Percentiles rank a stretch among this genome's conserved stretches.
These are phyloP conservation scores for Myotis lucifugus DNA, from an alignment of 2,113 vertebrate genomes.

Conservation along the genomic window DNA sequence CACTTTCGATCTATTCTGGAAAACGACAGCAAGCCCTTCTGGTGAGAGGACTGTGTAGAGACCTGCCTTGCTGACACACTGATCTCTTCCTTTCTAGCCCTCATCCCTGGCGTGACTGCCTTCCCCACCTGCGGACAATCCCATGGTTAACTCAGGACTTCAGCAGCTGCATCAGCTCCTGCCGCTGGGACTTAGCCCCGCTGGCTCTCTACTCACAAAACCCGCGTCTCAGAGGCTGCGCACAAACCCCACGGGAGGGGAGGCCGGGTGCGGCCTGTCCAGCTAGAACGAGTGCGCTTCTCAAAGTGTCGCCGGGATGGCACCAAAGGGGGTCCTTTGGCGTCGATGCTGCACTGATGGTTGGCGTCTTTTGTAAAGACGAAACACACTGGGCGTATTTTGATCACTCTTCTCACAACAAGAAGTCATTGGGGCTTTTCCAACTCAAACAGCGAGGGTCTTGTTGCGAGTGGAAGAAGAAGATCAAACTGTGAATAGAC, in stretches of 20 bases:
- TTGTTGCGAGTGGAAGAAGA: conserved; percentile 33
- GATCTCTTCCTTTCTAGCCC: conserved; percentile 72
- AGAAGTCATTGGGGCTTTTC: background rate
- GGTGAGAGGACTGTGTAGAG: conserved; percentile 47
- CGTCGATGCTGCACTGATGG: conserved; percentile 3
- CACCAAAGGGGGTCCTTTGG: conserved; percentile 38
- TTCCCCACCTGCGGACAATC: conserved; percentile 65
- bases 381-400: conserved; percentile 44
- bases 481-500: background rate
- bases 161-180: conserved; percentile 77
- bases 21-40: conserved; percentile 40
- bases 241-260: conserved; percentile 12
- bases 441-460: conserved; percentile 46
- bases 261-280: background rate
- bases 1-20: conserved; percentile 14
- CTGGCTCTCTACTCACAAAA: conserved; percentile 71
- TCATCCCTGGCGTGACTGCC: conserved; percentile 71
- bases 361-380: conserved; percentile 58
- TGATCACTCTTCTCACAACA: conserved; percentile 64
- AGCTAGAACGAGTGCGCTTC: conserved; percentile 37
- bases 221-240: conserved; percentile 70
- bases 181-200: conserved; percentile 67
- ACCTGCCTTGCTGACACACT: conserved; percentile 47
- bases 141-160: conserved; percentile 78
- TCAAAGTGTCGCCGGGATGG: conserved; percentile 37